A percentile compares a stretch with the other conserved stretches of the same genome.
These are phyloP conservation scores for Coremacera marginata DNA, from an alignment of 2,888 invertebrate genomes.

Conservation along the genomic window DNA sequence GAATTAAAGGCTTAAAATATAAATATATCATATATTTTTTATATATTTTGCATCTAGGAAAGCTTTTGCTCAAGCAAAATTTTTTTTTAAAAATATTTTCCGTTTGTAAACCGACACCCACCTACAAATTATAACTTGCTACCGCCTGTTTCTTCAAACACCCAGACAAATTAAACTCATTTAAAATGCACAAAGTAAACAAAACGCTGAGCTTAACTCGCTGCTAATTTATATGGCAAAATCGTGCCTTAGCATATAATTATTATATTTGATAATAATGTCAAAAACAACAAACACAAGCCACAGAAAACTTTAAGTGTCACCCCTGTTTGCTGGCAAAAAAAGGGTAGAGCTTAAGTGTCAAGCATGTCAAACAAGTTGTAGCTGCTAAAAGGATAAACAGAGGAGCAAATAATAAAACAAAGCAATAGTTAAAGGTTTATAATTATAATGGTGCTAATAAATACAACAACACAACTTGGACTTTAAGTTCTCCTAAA, in stretches of 20 bases:
- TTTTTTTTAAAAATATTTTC: too few species aligned
- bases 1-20: too few species aligned
- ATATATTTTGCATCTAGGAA: too few species aligned
- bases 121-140: background rate
- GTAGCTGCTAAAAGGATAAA: background rate
- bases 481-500: constrained; percentile 40
- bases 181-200: background rate
- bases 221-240: background rate
- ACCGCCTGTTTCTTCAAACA: too few species aligned
- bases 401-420: background rate
- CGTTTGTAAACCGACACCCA: background rate
- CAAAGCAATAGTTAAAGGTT: constrained; percentile 15
- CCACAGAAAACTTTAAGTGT: background rate
- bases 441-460: constrained; percentile 50
- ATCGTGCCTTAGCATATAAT: constrained; percentile 24
- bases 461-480: constrained; percentile 39
- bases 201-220: background rate
- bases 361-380: background rate
- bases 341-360: background rate
- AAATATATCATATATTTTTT: too few species aligned
- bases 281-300: background rate
- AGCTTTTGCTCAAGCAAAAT: too few species aligned
- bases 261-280: background rate
- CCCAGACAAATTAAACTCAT: background rate
- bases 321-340: background rate